Percentiles rank a stretch among this genome's conserved stretches.
Evolutionary conservation across 2,888 invertebrate species (phyloP).

Genomic region (Myopa testacea): DNA sequence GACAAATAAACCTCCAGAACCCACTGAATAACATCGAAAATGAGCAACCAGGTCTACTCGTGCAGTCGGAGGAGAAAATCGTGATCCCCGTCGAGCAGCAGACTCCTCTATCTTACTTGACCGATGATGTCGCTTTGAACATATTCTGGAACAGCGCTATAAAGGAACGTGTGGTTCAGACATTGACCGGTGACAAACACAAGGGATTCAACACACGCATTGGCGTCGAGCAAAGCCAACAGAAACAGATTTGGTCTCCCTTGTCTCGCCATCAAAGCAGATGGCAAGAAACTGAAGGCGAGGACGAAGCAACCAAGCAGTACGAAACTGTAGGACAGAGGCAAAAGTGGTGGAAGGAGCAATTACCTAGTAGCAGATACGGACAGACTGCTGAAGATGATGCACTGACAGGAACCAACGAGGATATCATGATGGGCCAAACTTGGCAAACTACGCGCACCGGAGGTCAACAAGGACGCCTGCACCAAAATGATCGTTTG

Average conservation of each 20-base stretch:
- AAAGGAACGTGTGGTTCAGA: slow-evolving; percentile 46
- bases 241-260: not conserved
- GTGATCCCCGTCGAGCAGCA: slow-evolving; percentile 38
- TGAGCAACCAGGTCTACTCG: not conserved
- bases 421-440: not conserved
- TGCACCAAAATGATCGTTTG: slow-evolving; percentile 29
- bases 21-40: not conserved
- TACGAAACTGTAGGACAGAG: not conserved
- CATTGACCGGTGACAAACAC: slow-evolving; percentile 18
- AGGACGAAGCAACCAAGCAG: not conserved
- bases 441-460: not conserved
- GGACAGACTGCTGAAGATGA: not conserved
- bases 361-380: not conserved
- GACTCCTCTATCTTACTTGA: slow-evolving; percentile 41
- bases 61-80: slow-evolving; percentile 33
- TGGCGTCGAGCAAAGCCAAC: not conserved
- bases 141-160: slow-evolving; percentile 53
- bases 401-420: not conserved
- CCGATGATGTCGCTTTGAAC: slow-evolving; percentile 51
- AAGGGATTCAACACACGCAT: not conserved
- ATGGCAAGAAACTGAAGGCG: not conserved
- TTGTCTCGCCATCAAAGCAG: not conserved
- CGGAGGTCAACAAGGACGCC: not conserved
- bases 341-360: not conserved
- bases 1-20: not conserved